Percentiles rank a stretch among this genome's conserved stretches.
These are phyloP conservation scores for Benthochromis sp. DNA, from an alignment of 2,113 vertebrate species.

Conservation along the genomic window DNA sequence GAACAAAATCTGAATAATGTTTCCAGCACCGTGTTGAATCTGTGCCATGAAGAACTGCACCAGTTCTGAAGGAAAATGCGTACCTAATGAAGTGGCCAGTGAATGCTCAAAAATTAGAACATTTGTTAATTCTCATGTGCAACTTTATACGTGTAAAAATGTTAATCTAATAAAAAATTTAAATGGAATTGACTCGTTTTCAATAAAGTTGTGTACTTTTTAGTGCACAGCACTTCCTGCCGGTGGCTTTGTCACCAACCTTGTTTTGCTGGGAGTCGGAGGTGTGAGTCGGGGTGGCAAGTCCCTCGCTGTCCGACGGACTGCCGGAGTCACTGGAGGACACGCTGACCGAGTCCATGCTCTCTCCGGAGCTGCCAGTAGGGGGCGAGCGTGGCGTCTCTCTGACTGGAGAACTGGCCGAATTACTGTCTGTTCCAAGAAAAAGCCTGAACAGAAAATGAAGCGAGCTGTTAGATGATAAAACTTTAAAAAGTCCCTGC, in stretches of 20 bases:
- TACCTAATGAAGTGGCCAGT: neutral
- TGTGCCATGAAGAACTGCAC: neutral
- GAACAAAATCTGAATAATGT: neutral
- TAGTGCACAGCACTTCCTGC: neutral
- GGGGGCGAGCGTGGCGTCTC: conserved; percentile 76
- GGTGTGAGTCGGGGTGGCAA: conserved; percentile 61
- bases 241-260: conserved; percentile 53
- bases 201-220: neutral
- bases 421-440: conserved; percentile 72
- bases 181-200: neutral
- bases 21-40: neutral
- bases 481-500: neutral
- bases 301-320: conserved; percentile 78
- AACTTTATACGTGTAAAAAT: neutral
- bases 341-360: conserved; percentile 89
- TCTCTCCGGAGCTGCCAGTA: conserved; percentile 85
- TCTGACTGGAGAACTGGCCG: conserved; percentile 75
- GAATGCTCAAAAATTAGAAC: neutral
- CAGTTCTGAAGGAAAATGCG: neutral
- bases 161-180: neutral
- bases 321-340: conserved; percentile 84
- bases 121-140: neutral
- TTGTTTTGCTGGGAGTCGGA: conserved; percentile 76
- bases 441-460: conserved; percentile 73
- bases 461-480: neutral